A percentile compares a stretch with the other conserved stretches of the same genome.
These are phyloP conservation scores for Stichopus horrens DNA, from an alignment of 53 echinoderm and acorn worm genomes.

Conservation along the genomic window DNA sequence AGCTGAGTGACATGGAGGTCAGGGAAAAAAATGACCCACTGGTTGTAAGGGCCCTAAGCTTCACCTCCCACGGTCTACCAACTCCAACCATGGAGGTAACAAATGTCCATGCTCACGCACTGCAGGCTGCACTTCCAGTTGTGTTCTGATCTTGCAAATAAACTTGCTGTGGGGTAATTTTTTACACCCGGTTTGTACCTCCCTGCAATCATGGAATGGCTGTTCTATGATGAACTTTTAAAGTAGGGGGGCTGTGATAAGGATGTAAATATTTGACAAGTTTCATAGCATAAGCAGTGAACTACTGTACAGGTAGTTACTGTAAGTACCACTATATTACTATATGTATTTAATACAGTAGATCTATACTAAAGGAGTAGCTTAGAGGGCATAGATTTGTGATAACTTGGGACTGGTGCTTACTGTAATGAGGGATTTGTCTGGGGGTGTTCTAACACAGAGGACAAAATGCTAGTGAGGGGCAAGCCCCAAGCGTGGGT, in stretches of 20 bases:
- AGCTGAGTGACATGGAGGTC: slow-evolving; percentile 28
- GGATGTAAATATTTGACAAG: not conserved
- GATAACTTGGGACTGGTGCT: no score
- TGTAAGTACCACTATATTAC: no score
- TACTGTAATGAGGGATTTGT: no score
- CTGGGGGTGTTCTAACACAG: no score
- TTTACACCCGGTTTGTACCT: not conserved
- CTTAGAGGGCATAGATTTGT: no score
- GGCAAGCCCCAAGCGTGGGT: no score
- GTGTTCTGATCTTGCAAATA: not conserved
- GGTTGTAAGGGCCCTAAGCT: slow-evolving; percentile 14
- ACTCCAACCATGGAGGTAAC: not conserved
- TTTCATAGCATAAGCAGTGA: no score
- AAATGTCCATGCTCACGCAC: not conserved
- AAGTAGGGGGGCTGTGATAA: not conserved
- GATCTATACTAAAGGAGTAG: no score
- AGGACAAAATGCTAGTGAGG: no score
- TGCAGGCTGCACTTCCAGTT: not conserved
- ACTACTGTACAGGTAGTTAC: no score
- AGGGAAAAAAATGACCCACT: slow-evolving; percentile 29
- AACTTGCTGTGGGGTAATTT: slow-evolving; percentile 35
- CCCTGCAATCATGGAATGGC: not conserved
- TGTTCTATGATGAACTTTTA: not conserved
- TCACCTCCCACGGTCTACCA: slow-evolving; percentile 34
- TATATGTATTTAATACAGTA: no score